These are phyloP conservation scores for Athalia cordata DNA, from an alignment of 2,888 invertebrate species.

Conservation along the genomic window DNA sequence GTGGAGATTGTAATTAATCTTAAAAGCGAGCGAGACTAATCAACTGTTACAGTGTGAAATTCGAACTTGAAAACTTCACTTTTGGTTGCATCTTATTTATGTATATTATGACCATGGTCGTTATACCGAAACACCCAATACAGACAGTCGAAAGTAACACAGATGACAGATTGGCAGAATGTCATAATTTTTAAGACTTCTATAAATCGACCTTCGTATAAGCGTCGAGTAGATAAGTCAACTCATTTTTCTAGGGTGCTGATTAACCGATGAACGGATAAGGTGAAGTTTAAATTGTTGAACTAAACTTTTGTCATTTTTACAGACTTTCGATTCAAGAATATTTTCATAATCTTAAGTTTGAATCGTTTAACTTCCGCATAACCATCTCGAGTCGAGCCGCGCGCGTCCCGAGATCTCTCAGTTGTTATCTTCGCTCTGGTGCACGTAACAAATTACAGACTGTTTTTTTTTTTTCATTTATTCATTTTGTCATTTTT, in stretches of 20 bases:
- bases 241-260: constrained; percentile 26
- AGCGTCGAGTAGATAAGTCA: neutral
- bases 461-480: neutral
- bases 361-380: constrained; percentile 37
- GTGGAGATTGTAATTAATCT: neutral
- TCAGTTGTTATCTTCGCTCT: constrained; percentile 27
- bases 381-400: neutral
- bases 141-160: too few relatives aligned
- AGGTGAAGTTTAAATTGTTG: constrained; percentile 21
- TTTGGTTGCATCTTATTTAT: too few relatives aligned
- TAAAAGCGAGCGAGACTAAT: neutral
- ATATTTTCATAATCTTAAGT: constrained; percentile 21
- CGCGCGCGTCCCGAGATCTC: neutral
- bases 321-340: constrained; percentile 24
- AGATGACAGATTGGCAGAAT: too few relatives aligned
- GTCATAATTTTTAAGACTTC: neutral
- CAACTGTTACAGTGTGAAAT: too few relatives aligned
- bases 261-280: constrained; percentile 37
- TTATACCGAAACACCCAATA: too few relatives aligned
- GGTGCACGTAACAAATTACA: constrained; percentile 24
- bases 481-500: too few relatives aligned
- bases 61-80: neutral
- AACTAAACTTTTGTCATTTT: constrained; percentile 35
- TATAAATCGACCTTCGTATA: constrained; percentile 14
- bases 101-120: too few relatives aligned